Conservation (phyloP, 1,140 invertebrate species). For the Diabrotica undecimpunctata region DNA sequence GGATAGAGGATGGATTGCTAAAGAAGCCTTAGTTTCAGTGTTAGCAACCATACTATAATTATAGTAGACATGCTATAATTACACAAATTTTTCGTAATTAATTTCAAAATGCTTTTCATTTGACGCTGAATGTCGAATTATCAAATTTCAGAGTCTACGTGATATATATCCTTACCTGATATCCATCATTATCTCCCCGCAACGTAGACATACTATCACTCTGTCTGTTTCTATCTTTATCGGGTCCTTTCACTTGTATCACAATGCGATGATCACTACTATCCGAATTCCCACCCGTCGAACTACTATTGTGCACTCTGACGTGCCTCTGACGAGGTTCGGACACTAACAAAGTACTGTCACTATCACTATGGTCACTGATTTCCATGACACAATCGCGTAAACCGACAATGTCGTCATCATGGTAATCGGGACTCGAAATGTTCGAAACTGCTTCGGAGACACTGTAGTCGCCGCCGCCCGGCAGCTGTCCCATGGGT, state of each 20-base stretch:
- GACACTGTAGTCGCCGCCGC: conserved; percentile 11
- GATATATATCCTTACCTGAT: conserved; percentile 41
- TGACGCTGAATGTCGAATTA: no score
- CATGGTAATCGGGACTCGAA: conserved; percentile 82
- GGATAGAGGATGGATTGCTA: no score
- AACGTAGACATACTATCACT: conserved; percentile 17
- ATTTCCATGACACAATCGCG: conserved; percentile 76
- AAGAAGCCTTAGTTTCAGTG: no score
- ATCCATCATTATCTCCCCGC: conserved; percentile 47
- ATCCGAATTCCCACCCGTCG: conserved; percentile 49
- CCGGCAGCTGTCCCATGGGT: conserved; percentile 44
- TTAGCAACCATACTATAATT: no score
- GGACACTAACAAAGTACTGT: conserved; percentile 71
- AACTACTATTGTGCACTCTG: conserved; percentile 49
- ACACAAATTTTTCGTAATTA: no score
- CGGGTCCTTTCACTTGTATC: conserved; percentile 76
- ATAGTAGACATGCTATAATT: no score
- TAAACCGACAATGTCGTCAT: conserved; percentile 64
- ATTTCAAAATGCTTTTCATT: no score
- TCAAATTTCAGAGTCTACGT: neutral
- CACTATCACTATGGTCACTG: conserved; percentile 81
- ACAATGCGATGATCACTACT: conserved; percentile 71
- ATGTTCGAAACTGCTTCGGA: conserved; percentile 83
- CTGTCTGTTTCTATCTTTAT: conserved; percentile 50
- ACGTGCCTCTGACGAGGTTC: conserved; percentile 67